Percentiles rank a stretch among this genome's conserved stretches.
Conservation (phyloP, 2,888 invertebrate genomes). For the Lymantria dispar region DNA sequence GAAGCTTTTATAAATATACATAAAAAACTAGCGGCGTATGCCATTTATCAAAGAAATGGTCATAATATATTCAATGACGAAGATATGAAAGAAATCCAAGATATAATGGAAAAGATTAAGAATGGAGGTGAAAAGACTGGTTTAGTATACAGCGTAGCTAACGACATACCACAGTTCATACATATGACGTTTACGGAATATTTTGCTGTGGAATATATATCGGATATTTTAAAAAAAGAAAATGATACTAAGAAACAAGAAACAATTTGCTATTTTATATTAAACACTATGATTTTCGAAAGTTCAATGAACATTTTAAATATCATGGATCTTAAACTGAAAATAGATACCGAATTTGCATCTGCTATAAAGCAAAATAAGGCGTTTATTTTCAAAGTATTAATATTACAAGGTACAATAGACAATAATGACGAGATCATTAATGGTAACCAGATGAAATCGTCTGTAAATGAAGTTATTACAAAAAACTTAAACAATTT, state of each 20-base stretch:
- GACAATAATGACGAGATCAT: background rate
- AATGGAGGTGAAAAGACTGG: slow-evolving; percentile 8
- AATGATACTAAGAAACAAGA: background rate
- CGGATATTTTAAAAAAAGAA: slow-evolving; percentile 1
- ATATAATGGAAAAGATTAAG: slow-evolving; percentile 4
- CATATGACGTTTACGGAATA: slow-evolving; percentile 4
- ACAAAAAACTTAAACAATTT: slow-evolving; percentile 1
- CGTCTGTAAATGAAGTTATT: background rate
- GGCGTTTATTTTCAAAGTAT: background rate
- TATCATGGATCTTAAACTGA: background rate
- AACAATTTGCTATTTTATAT: background rate
- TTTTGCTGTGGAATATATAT: slow-evolving; percentile 3
- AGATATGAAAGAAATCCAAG: slow-evolving; percentile 1
- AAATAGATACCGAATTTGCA: background rate
- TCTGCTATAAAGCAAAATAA: background rate
- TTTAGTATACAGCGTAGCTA: background rate
- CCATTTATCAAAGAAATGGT: background rate
- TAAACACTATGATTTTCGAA: background rate
- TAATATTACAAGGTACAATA: background rate
- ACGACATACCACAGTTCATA: slow-evolving; percentile 1
- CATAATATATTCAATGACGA: slow-evolving; percentile 3
- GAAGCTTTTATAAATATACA: slow-evolving; percentile 1
- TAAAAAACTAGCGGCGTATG: slow-evolving; percentile 11
- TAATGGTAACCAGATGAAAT: background rate
- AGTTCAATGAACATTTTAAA: background rate